phyloP scores from a whole-genome alignment of 2,113 vertebrate genomes.

The Myotis davidii region DNA sequence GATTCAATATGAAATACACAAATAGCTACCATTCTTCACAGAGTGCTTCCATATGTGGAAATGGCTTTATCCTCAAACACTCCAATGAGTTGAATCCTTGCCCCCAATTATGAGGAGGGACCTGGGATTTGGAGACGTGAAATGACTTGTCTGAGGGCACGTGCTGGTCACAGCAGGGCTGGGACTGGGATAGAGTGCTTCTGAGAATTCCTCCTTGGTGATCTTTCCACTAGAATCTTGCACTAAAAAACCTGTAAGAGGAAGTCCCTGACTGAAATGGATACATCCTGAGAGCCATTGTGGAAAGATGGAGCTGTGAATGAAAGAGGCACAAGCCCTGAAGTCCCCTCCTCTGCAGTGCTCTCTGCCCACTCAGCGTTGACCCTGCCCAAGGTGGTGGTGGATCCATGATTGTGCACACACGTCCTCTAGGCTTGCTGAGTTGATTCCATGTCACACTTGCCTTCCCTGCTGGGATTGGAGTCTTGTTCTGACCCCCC shows the following conservation, averaged over 20 bases:
- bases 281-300: neutral
- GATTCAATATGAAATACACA: neutral
- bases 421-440: neutral
- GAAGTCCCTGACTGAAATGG: neutral
- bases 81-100: neutral
- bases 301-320: neutral
- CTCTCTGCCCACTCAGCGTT: neutral
- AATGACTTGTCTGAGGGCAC: neutral
- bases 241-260: neutral
- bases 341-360: neutral
- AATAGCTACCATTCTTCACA: neutral
- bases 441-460: neutral
- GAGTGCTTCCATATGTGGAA: accelerated
- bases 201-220: neutral
- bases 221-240: neutral
- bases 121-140: neutral
- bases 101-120: neutral
- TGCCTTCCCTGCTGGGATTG: neutral
- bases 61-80: neutral
- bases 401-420: accelerated
- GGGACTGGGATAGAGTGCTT: neutral
- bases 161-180: neutral
- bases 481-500: neutral
- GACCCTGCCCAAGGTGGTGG: neutral
- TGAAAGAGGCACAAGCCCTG: neutral